Conservation (phyloP, 2,888 invertebrate species). For the Cyclophora punctaria region DNA sequence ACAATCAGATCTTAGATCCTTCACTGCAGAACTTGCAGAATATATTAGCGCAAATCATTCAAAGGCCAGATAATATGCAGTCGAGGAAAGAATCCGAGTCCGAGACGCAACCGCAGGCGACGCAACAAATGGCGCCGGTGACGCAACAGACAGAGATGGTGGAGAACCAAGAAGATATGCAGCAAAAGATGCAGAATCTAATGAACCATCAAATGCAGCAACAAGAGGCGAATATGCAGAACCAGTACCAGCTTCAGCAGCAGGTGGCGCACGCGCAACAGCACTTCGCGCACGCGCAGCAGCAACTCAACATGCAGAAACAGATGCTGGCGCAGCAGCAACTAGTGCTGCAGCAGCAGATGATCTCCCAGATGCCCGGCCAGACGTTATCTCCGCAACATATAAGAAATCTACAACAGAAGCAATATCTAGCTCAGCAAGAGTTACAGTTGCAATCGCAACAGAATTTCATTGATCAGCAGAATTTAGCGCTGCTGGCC, state of each 20-base stretch:
- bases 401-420: constrained; percentile 59
- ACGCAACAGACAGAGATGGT: constrained; percentile 26
- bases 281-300: constrained; percentile 61
- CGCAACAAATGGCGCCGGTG: constrained; percentile 31
- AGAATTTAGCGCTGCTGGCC: constrained; percentile 66
- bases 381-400: constrained; percentile 66
- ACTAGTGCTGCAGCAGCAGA: constrained; percentile 66
- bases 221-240: constrained; percentile 43
- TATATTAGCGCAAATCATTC: constrained; percentile 63
- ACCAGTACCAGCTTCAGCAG: constrained; percentile 57
- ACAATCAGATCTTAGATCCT: constrained; percentile 64
- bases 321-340: constrained; percentile 67
- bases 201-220: constrained; percentile 50
- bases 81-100: constrained; percentile 61
- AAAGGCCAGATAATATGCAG: constrained; percentile 58
- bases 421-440: constrained; percentile 70
- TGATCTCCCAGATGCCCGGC: constrained; percentile 57
- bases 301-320: constrained; percentile 65
- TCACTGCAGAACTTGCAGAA: constrained; percentile 68
- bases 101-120: constrained; percentile 40
- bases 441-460: constrained; percentile 69
- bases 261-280: constrained; percentile 67
- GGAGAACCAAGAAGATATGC: constrained; percentile 39
- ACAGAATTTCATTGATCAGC: constrained; percentile 74
- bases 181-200: constrained; percentile 52